Evolutionary conservation across 2,797 vertebrate species (phyloP), one percentile per base, ranked within the genome.

Genomic region (Neosilurus hyrtlii): DNA sequence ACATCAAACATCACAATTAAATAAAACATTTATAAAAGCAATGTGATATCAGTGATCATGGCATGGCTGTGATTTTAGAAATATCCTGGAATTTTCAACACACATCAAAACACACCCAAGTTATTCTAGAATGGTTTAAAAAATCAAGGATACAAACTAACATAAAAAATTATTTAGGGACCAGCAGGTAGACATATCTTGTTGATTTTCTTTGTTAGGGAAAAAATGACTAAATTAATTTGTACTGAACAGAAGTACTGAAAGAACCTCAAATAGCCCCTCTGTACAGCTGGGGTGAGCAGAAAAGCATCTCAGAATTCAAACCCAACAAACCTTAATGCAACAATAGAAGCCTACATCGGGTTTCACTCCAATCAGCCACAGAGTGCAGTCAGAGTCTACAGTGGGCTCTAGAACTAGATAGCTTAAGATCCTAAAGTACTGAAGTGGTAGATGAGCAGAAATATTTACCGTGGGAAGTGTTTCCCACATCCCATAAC

Each of bases 301-400:
- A 76, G 56, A 76, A 76, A 61, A 75, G 73, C 73, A 75, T 37
- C 20, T n/a, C 56, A 75, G 5, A 35, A 22, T 75, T 24, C 24
- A 30, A 73, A 56, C 71, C 30, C 16, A 54, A 9, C 26, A 35
- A 22, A 59, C 2, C 56, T 59, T n/a, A 18, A 59, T 16, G 30
- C 30, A 59, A n/a, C 16, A 75, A 22, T 26, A 75, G 54, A 59
- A 26, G n/a, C 14, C 70, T n/a, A 18, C 9, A 26, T 73, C 9
- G 2, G 54, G 35, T 9, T 77, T n/a, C 37, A 49, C 1, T 43
- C 8, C 35, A 8, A 9, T 74, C 16, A 57, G 52, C 26, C 43
- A n/a, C 3, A 18, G 15, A 62, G 20, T 43, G 57, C 20, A 49
- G 26, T 76, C 35, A 24, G 74, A 43, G 56, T 56, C 0, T 43